Evolutionary conservation across 1,140 invertebrate species (phyloP), one percentile per base, ranked within the genome.

Genomic region (Camponotus floridanus): DNA sequence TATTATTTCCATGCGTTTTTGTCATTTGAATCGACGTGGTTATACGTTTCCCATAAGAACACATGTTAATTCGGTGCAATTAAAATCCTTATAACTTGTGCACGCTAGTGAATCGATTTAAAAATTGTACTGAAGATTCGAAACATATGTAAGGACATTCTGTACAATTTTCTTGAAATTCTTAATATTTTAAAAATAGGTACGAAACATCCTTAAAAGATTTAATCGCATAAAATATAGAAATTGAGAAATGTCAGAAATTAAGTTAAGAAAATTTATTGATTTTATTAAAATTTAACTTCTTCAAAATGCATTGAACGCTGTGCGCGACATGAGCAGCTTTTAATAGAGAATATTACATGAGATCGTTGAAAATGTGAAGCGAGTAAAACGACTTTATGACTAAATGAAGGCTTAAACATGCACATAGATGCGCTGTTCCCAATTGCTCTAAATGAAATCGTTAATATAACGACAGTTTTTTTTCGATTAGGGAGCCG

Each of bases 321-420:
- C 6, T 15, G 31, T 15, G 5, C 31, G n/a, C 33, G 8, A 26
- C n/a, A 6, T 18, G 9, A 4, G 9, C 9, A 31, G 42, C n/a
- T 21, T 68, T 68, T 59, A 59, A 71, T 81, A 45, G 9, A 59
- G 9, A 11, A 70, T 42, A 70, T 79, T 51, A 31, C 13, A 68
- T 9, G 18, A 11, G 48, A 51, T 21, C 1, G 42, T 0, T 51
- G 6, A 79, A 31, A 70, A 80, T 13, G 36, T 39, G 18, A 71
- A 81, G 31, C 39, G 36, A 15, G 1, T 31, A 70, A 71, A 81
- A 68, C 42, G 59, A 59, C 21, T 59, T 71, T 0, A 21, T n/a
- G 8, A 7, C 15, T 45, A 71, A 71, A 51, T 31, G n/a, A 18
- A 13, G 9, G 33, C 11, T 65, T 31, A 42, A 80, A 57, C 15